These are phyloP conservation scores for Mythimna loreyi DNA, from an alignment of 2,888 invertebrate genomes.

Conservation along the genomic window DNA sequence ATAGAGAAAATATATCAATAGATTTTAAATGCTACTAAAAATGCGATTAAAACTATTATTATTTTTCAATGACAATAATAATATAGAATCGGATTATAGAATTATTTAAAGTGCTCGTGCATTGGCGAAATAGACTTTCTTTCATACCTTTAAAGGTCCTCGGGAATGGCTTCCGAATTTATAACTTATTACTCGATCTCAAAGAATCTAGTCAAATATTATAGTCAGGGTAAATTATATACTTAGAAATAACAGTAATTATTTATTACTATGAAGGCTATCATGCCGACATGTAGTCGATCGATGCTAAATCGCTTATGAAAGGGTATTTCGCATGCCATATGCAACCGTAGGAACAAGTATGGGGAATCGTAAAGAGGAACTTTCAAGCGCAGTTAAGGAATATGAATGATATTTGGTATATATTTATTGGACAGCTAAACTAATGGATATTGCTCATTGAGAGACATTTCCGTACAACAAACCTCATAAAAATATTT, in stretches of 20 bases:
- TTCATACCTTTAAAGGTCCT: conserved; percentile 67
- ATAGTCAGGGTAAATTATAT: conserved; percentile 71
- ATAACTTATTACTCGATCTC: conserved; percentile 65
- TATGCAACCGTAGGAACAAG: conserved; percentile 37
- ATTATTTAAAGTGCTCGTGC: conserved; percentile 19
- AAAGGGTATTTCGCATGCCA: conserved; percentile 49
- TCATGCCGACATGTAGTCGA: conserved; percentile 30
- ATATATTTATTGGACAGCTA: conserved; percentile 32
- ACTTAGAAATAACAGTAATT: conserved; percentile 53
- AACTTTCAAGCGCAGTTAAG: conserved; percentile 6
- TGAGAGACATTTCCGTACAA: conserved; percentile 10
- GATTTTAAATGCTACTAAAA: conserved; percentile 29
- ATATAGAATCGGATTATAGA: conserved; percentile 26
- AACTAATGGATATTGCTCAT: conserved; percentile 30
- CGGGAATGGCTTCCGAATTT: conserved; percentile 72
- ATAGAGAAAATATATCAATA: conserved; percentile 22
- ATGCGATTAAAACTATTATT: conserved; percentile 28
- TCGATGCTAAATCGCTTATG: conserved; percentile 53
- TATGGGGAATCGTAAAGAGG: conserved; percentile 36
- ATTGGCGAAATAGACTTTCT: conserved; percentile 25
- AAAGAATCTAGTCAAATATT: conserved; percentile 72
- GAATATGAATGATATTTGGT: conserved; percentile 7
- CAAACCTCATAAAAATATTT: conserved; percentile 13
- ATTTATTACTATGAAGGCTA: conserved; percentile 43
- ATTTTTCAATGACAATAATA: conserved; percentile 52